phyloP scores from a whole-genome alignment of 2,113 vertebrate species.

The Solenodon paradoxus region DNA sequence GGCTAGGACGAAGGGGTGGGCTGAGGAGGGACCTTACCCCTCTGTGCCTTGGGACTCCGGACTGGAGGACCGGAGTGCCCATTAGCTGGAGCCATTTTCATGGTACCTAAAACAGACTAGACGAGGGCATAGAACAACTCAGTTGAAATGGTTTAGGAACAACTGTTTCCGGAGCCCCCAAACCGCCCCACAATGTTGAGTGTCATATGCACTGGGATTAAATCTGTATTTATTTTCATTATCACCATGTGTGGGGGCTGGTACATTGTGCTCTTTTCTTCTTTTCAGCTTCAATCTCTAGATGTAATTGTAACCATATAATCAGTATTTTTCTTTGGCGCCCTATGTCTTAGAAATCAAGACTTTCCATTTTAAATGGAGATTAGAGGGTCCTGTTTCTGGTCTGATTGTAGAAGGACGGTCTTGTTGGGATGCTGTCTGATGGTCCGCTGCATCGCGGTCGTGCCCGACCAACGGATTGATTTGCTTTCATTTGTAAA shows the following conservation, averaged over 20 bases:
- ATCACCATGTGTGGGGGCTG: constrained; percentile 49
- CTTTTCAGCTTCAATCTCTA: constrained; percentile 49
- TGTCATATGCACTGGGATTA: constrained; percentile 59
- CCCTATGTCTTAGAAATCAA: constrained; percentile 62
- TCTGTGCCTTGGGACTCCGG: constrained; percentile 72
- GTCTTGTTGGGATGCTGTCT: constrained; percentile 6
- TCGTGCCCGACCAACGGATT: constrained; percentile 65
- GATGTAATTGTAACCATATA: constrained; percentile 40
- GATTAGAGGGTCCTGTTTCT: background rate
- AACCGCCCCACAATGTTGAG: constrained; percentile 13
- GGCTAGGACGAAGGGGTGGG: too few species aligned
- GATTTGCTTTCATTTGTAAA: constrained; percentile 84
- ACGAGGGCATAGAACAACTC: background rate
- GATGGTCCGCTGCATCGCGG: constrained; percentile 60
- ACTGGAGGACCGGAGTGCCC: background rate
- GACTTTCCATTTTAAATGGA: background rate
- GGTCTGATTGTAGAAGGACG: background rate
- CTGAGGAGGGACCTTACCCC: constrained; percentile 25
- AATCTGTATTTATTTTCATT: constrained; percentile 73
- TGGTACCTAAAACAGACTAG: background rate
- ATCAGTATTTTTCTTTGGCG: constrained; percentile 58
- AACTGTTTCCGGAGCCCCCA: constrained; percentile 6
- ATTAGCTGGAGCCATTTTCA: background rate
- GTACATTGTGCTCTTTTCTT: constrained; percentile 13
- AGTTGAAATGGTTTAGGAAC: background rate